Base-by-base conservation (phyloP, 1,140 invertebrate species). In the Latrodectus geometricus region DNA sequence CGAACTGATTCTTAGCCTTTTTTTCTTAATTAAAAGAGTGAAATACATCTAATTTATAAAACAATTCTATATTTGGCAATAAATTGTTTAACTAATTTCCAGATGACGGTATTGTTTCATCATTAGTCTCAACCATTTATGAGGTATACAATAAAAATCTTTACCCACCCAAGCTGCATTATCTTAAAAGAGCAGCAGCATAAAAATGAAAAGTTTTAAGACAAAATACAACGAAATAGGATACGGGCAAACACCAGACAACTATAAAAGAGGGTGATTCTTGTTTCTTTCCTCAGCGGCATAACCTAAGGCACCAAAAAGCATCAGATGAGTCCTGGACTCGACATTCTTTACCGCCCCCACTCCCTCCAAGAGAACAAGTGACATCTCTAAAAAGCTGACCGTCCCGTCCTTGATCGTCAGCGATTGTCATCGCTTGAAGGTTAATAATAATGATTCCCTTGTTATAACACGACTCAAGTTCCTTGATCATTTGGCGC, bases 401-500 rank as follows among this genome's bases (percentile, higher is more conserved):
- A 68, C 79, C 79, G 52, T 83, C 66, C 23, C 49, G 82, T 61
- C 82, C 82, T 84, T 84, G 82, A 35, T 35, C 15, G 68, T 15
- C 72, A 20, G 72, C 56, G 82, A 84, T 84, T 68, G 61, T 76
- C 73, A 76, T 84, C 82, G 8, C 73, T 69, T 23, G 73, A 84
- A 84, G 82, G 72, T 84, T 84, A 84, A 76, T 84, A 84, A 84
- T 84, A 76, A 84, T 84, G 82, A 84, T 76, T 84, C 73, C 21
- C 73, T 72, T 84, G 82, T 76, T 84, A 84, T 69, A 76, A 76
- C 82, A 76, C 72, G 65, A n/a, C 73, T 84, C 5, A 35, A 76
- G 73, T 75, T 84, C 82, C 72, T 75, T 84, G 82, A 84, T 84
- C 35, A 69, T 35, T 17, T 66, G 9, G 14, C 14, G 61, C 35